phyloP scores from a whole-genome alignment of 2,113 vertebrate species.

The Pandion haliaetus region DNA sequence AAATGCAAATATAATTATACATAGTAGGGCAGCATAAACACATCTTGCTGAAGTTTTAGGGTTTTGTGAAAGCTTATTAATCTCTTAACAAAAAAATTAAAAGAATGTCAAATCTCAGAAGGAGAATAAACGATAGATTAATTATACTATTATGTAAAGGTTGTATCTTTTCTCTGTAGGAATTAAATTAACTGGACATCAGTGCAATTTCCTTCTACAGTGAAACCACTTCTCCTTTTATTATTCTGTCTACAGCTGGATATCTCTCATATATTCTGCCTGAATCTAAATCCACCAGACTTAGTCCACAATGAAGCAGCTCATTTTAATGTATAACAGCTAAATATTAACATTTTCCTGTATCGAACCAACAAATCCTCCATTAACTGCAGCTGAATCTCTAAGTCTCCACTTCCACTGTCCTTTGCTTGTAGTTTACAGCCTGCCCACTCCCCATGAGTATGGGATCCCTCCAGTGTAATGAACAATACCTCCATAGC shows the following conservation, averaged over 20 bases:
- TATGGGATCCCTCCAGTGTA: neutral
- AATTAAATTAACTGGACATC: conserved; percentile 4
- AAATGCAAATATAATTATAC: neutral
- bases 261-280: neutral
- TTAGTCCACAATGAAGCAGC: neutral
- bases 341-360: neutral
- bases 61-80: neutral
- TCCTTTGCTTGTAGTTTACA: neutral
- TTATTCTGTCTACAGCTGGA: neutral
- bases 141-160: neutral
- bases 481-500: neutral
- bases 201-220: neutral
- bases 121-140: neutral
- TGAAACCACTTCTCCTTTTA: neutral
- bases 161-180: neutral
- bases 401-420: neutral
- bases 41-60: neutral
- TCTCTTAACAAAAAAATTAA: neutral
- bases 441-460: neutral
- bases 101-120: neutral
- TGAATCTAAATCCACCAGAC: neutral
- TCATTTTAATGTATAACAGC: neutral
- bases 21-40: neutral
- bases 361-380: neutral
- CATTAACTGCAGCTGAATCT: neutral